Base-by-base conservation (phyloP, 2,113 vertebrate genomes). In the Nicator chloris region DNA sequence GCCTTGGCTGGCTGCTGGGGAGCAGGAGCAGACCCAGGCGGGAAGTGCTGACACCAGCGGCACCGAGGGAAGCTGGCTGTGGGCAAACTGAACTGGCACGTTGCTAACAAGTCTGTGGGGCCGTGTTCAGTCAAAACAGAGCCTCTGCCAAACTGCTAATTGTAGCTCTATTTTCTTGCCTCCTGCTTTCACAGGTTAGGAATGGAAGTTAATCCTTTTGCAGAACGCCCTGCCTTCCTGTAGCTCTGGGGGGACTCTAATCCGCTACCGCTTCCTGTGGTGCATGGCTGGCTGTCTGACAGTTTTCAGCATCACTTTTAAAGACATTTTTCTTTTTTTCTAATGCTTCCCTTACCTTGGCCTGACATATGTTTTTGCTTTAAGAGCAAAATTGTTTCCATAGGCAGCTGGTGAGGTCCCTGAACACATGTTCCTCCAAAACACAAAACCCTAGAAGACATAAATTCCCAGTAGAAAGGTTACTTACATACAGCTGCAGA, bases 341-440 rank as follows among this genome's bases (percentile, higher is more conserved):
- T 54, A 45, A 85, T 80, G 39, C 24, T 82, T 91, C 39, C 66
- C 79, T 94, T 88, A 93, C 83, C 71, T 92, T 92, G 76, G 60
- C 39, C 60, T 88, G 91, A 95, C 97, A 96, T 95, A 90, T 97
- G 97, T 94, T 97, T 97, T 92, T 89, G 60, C 72, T 97, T 97
- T 95, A 92, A 66, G 82, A 84, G 68, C 72, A 96, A 93, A 92
- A 88, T 76, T 60, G 65, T 84, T 88, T 95, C 75, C 84, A 76
- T 49, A 94, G 86, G 87, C 89, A 75, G 95, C 94, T 92, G 88
- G 75, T 70, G 68, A 90, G 65, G 91, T 84, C 90, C 49, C 87
- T 50, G 66, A 80, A 76, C 50, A 68, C 66, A 35, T 61, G 69
- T 82, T 94, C 15, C 16, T 88, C 83, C 57, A 69, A 86, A 95